Evolutionary conservation across 2,113 vertebrate species (phyloP), one percentile per base, ranked within the genome.

Genomic region (Bombycilla garrulus): DNA sequence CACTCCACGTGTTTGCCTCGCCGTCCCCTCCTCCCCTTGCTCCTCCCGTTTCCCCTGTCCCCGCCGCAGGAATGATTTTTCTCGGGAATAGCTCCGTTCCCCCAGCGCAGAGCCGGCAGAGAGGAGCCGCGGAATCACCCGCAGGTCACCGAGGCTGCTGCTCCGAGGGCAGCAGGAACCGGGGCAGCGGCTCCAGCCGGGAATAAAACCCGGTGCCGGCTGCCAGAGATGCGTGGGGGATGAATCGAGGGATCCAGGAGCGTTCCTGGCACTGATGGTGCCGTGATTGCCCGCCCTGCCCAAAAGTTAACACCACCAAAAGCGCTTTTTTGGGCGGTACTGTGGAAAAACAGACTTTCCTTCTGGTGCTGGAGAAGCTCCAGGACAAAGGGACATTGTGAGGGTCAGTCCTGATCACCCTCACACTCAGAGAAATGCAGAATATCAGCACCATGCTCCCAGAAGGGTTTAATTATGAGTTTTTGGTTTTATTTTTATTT

Each of bases 81-180:
- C 29, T 10, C 3, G 5, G 60, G 47, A 40, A 12, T 5, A 57
- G 20, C 26, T 33, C 25, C 5, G 4, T 20, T 50, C 33, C 47
- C n/a, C n/a, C 33, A 12, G 25, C 54, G 21, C 31, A 48, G 40
- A 29, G 56, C 5, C 61, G 36, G 69, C 48, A 48, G 42, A 7
- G 45, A 85, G 80, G 61, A 82, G 58, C 53, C 90, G 69, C 2
- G 18, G 73, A 40, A 83, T 12, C 22, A 54, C 76, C 28, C 15
- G 36, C n/a, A 74, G 84, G 90, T 86, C 86, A 42, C 28, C 25
- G 25, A 25, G 65, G 78, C 54, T 81, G 65, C 29, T 26, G 16
- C 31, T 74, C 22, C 85, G 71, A 92, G 90, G 88, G 73, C 72
- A 45, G 56, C 35, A 31, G 60, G 81, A 94, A 85, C 40, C 54